Conservation (phyloP, 2,888 invertebrate genomes). For the Spilosoma lubricipeda region DNA sequence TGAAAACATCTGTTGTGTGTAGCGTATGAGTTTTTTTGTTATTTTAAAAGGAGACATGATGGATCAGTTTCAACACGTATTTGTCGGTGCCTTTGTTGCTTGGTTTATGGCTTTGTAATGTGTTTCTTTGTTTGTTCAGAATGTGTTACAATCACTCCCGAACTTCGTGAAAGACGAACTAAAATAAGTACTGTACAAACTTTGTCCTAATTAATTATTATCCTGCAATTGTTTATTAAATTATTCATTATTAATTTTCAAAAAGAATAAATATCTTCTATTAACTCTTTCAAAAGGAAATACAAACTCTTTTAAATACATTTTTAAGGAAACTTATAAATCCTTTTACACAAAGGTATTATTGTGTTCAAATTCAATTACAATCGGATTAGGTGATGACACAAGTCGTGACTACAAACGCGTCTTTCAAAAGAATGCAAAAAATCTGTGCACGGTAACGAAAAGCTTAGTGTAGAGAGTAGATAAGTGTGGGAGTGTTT, state of each 20-base stretch:
- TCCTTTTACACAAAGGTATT: constrained; percentile 48
- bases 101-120: constrained; percentile 85
- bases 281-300: neutral
- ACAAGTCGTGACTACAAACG: constrained; percentile 64
- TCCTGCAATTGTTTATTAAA: constrained; percentile 5
- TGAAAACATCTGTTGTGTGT: constrained; percentile 84
- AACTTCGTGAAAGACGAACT: constrained; percentile 63
- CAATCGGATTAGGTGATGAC: constrained; percentile 75
- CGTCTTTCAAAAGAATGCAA: constrained; percentile 66
- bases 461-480: constrained; percentile 66
- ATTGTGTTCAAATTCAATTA: constrained; percentile 66
- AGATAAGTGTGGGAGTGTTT: constrained; percentile 76
- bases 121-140: constrained; percentile 85
- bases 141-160: constrained; percentile 77
- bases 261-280: neutral
- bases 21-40: constrained; percentile 80
- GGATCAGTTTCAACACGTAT: constrained; percentile 86
- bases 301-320: neutral
- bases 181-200: constrained; percentile 37
- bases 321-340: constrained; percentile 31
- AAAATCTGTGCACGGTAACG: constrained; percentile 67
- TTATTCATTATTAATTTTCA: neutral
- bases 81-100: constrained; percentile 84
- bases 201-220: constrained; percentile 30
- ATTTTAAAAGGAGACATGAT: constrained; percentile 86